Conservation (phyloP, 2,797 vertebrate genomes). For the Pseudocheirus occidentalis region DNA sequence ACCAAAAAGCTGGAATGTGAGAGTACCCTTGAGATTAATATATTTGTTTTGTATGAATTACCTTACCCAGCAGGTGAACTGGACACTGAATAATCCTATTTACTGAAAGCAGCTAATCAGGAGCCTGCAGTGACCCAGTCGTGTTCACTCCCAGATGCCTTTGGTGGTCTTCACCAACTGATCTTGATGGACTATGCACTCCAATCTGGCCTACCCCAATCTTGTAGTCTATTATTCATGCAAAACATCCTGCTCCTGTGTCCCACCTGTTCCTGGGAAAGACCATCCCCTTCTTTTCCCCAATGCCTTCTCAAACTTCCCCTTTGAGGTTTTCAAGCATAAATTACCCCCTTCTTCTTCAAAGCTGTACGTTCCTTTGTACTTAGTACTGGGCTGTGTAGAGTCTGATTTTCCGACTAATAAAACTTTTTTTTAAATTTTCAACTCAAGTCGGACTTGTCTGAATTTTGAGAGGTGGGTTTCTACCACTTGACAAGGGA, state of each 20-base stretch:
- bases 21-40: too few relatives aligned
- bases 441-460: not conserved
- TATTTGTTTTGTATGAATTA: too few relatives aligned
- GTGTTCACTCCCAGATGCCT: too few relatives aligned
- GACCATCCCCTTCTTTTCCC: not conserved
- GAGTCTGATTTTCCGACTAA: not conserved
- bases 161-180: not conserved
- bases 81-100: not conserved
- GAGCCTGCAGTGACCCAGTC: too few relatives aligned
- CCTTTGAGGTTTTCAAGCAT: not conserved
- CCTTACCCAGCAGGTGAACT: not conserved
- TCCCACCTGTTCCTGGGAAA: too few relatives aligned
- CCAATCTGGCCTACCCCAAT: not conserved
- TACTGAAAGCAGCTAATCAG: not conserved
- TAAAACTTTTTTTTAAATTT: not conserved
- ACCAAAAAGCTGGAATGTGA: too few relatives aligned
- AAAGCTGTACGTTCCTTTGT: not conserved
- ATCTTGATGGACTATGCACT: not conserved
- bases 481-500: not conserved
- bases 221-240: not conserved
- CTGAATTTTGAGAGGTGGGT: not conserved
- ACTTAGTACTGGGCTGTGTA: not conserved
- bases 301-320: too few relatives aligned
- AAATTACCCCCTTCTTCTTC: not conserved
- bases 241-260: not conserved